These are phyloP conservation scores for Calephelis perditalis DNA, from an alignment of 2,888 invertebrate species.

Conservation along the genomic window DNA sequence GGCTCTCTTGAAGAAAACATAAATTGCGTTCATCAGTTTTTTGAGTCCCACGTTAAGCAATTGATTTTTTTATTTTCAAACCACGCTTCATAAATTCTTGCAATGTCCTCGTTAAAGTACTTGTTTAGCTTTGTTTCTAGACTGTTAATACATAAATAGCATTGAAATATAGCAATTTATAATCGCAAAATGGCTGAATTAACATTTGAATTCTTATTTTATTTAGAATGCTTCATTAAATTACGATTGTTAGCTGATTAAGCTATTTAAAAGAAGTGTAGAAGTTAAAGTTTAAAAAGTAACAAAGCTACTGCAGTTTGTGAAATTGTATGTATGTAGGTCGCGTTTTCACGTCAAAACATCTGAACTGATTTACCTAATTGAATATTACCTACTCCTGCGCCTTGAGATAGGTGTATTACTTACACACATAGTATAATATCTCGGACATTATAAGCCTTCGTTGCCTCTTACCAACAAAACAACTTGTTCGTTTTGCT, in stretches of 20 bases:
- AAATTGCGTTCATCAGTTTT: constrained; percentile 36
- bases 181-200: constrained; percentile 17
- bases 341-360: too few species aligned
- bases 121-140: constrained; percentile 24
- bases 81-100: constrained; percentile 34
- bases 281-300: neutral
- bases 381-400: too few species aligned
- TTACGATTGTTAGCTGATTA: constrained; percentile 14
- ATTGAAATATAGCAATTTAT: constrained; percentile 16
- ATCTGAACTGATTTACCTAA: too few species aligned
- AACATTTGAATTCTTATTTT: constrained; percentile 19
- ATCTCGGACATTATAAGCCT: too few species aligned
- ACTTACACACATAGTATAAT: too few species aligned
- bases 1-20: constrained; percentile 32
- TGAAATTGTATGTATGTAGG: too few species aligned
- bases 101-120: constrained; percentile 31
- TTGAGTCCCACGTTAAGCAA: constrained; percentile 30
- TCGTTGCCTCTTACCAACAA: too few species aligned
- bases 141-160: constrained; percentile 22
- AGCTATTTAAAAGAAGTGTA: neutral
- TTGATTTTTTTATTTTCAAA: constrained; percentile 34
- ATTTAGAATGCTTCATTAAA: constrained; percentile 11
- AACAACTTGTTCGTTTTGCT: too few species aligned
- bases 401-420: too few species aligned
- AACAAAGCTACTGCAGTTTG: too few species aligned